phyloP scores from a whole-genome alignment of 2,888 invertebrate genomes.

The Apotomis capreana region DNA sequence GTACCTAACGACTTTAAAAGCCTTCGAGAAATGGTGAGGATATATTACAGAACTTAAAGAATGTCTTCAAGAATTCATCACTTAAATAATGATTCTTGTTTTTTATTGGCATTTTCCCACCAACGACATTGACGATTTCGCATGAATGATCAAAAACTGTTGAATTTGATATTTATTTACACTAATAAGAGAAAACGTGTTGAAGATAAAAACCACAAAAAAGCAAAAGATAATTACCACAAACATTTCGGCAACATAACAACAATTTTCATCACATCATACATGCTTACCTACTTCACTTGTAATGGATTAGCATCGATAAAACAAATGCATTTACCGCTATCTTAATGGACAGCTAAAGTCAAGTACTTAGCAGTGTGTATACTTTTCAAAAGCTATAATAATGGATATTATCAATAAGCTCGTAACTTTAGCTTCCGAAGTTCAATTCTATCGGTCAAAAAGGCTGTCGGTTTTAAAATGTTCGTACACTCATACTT shows the following conservation, averaged over 20 bases:
- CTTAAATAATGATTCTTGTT: background rate
- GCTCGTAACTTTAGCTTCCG: background rate
- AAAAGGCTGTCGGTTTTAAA: slow-evolving; percentile 6
- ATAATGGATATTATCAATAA: slow-evolving; percentile 2
- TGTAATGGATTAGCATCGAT: slow-evolving; percentile 20
- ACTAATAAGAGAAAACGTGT: no score
- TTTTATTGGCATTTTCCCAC: no score
- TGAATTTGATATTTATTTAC: no score
- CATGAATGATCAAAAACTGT: no score
- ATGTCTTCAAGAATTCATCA: background rate
- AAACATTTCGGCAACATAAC: background rate
- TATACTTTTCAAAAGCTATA: slow-evolving; percentile 14
- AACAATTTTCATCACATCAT: slow-evolving; percentile 9
- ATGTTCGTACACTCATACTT: background rate
- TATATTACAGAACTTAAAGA: slow-evolving; percentile 45
- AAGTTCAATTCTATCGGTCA: slow-evolving; percentile 1
- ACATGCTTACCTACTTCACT: background rate
- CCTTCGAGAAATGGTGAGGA: slow-evolving; percentile 53
- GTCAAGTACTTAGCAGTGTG: background rate
- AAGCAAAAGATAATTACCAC: no score
- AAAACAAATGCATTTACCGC: slow-evolving; percentile 20
- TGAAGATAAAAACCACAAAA: no score
- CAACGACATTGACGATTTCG: no score
- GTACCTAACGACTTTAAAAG: slow-evolving; percentile 52
- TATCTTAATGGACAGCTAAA: slow-evolving; percentile 26